Evolutionary conservation across 1,140 invertebrate species (phyloP), one percentile per base, ranked within the genome.

Genomic region (Platyscapa corneri): DNA sequence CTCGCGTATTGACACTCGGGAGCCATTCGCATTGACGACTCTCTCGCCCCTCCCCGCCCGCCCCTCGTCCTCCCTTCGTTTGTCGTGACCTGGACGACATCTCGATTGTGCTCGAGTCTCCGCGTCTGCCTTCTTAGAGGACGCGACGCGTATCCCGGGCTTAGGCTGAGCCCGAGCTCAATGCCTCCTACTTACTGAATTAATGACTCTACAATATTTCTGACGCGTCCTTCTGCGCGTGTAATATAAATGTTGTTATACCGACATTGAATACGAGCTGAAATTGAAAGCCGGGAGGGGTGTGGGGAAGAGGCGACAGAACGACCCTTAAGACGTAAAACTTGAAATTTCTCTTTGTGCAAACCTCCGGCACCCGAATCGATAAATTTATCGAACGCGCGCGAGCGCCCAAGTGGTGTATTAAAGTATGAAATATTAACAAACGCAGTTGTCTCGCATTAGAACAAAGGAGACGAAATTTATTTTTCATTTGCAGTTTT

Each of bases 1-100:
- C 89, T 88, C 84, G 84, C 77, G 77, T 86, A 87, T 88, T 88
- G 88, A 88, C 87, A 87, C 86, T 82, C 86, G 85, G 86, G 88
- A 87, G 85, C 78, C 81, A 77, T 67, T 67, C n/a, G 37, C 82
- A 39, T 82, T 82, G 70, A 72, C 32, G 78, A 70, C 49, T 16
- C 23, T 64, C 20, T 64, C 42, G 16, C 6, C 23, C 20, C 6
- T 27, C 6, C 27, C 10, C 75, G 53, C 42, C 37, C 46, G 32
- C 46, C 8, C 46, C n/a, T 0, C 75, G 30, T 32, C 16, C 32
- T 0, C n/a, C 46, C 32, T n/a, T 18, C 79, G 49, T 82, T 82
- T 82, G 80, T 74, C 46, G 32, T 3, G 34, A 34, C 27, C 64
- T 53, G 32, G 42, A n/a, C 49, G 46, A 56, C 42, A 20, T 74